Conservation (phyloP, 2,797 vertebrate genomes). For the Arctocebus calabarensis region DNA sequence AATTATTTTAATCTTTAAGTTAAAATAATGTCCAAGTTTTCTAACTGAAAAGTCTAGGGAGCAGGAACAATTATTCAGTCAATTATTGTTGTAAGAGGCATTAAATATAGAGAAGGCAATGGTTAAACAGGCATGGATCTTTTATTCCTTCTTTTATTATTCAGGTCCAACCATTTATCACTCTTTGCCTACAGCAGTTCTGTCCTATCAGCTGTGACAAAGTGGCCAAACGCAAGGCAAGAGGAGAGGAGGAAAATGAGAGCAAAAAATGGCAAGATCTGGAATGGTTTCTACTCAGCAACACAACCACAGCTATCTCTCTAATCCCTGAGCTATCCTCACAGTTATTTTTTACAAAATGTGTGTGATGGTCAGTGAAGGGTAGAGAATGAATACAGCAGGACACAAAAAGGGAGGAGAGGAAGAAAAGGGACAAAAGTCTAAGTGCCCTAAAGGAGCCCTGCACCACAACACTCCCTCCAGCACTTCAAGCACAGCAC, state of each 20-base stretch:
- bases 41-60: conserved; percentile 37
- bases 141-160: not conserved
- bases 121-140: conserved; percentile 21
- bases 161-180: not conserved
- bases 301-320: not conserved
- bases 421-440: not conserved
- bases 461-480: not conserved
- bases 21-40: conserved; percentile 44
- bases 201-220: not conserved
- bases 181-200: not conserved
- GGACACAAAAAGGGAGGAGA: not conserved
- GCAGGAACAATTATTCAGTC: conserved; percentile 27
- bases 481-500: not conserved
- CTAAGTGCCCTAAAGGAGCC: not conserved
- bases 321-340: not conserved
- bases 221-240: not conserved
- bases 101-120: not conserved
- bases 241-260: not conserved
- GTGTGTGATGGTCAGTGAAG: not conserved
- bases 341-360: not conserved
- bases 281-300: not conserved
- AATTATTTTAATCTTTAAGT: conserved; percentile 38
- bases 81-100: not conserved
- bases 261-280: not conserved
- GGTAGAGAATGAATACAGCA: not conserved